Percentiles rank a stretch among this genome's conserved stretches.
Conservation (phyloP, 1,140 invertebrate species). For the Drosophila kikkawai region DNA sequence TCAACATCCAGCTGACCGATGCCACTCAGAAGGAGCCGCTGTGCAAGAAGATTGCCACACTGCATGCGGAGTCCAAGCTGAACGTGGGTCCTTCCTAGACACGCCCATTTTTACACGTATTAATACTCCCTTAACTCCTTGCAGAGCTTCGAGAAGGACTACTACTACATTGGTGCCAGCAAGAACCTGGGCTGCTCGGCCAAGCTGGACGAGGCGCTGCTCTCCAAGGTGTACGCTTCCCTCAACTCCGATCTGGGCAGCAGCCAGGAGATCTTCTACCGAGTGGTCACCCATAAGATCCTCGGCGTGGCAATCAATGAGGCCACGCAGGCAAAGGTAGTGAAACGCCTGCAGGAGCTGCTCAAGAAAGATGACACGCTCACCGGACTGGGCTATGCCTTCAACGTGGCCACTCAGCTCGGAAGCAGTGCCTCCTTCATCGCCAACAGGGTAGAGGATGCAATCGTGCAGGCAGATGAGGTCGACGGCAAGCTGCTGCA, state of each 20-base stretch:
- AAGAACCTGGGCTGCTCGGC: constrained; percentile 67
- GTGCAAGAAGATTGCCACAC: constrained; percentile 65
- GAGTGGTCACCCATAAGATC: constrained; percentile 62
- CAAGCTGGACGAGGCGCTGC: constrained; percentile 65
- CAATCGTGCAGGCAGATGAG: constrained; percentile 97
- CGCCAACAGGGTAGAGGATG: constrained; percentile 94
- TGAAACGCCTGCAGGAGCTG: constrained; percentile 88
- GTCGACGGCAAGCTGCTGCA: constrained; percentile 94
- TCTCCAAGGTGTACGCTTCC: constrained; percentile 64
- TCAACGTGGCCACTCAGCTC: constrained; percentile 91
- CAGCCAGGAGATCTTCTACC: constrained; percentile 79
- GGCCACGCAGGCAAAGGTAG: constrained; percentile 86
- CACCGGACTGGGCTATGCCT: constrained; percentile 92
- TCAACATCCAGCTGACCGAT: constrained; percentile 75
- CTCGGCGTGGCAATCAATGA: constrained; percentile 76
- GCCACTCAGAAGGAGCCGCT: constrained; percentile 56
- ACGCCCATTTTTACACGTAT: not conserved
- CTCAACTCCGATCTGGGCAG: constrained; percentile 58
- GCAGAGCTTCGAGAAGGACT: constrained; percentile 83
- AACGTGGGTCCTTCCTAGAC: constrained; percentile 60
- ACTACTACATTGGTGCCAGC: constrained; percentile 78
- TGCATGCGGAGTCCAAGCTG: constrained; percentile 78
- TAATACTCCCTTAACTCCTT: constrained; percentile 5
- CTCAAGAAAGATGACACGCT: constrained; percentile 92
- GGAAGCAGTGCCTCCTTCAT: constrained; percentile 89